phyloP scores from a whole-genome alignment of 2,888 invertebrate genomes.

The Ptychoptera contaminata region DNA sequence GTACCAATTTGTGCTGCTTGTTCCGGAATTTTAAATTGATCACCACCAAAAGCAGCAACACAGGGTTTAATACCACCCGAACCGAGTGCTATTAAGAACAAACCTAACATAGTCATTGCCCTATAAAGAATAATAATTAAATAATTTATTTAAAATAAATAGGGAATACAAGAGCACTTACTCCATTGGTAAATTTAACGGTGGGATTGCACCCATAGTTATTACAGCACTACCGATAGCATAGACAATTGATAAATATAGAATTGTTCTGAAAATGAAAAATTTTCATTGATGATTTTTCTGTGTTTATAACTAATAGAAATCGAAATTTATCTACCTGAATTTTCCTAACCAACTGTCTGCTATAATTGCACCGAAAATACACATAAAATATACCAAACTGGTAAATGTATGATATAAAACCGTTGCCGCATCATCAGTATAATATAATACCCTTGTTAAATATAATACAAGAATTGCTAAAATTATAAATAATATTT shows the following conservation, averaged over 20 bases:
- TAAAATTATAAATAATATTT: conserved; percentile 23
- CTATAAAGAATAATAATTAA: neutral
- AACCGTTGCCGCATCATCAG: conserved; percentile 48
- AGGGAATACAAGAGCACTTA: conserved; percentile 12
- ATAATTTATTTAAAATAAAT: neutral
- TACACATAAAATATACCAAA: conserved; percentile 58
- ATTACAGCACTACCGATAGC: conserved; percentile 51
- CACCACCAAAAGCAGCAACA: conserved; percentile 67
- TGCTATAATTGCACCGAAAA: conserved; percentile 63
- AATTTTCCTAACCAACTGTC: conserved; percentile 70
- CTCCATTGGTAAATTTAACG: conserved; percentile 34
- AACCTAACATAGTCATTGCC: conserved; percentile 44
- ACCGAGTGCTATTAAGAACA: conserved; percentile 54
- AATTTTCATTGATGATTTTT: too few species aligned
- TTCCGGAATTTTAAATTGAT: conserved; percentile 51
- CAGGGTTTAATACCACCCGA: conserved; percentile 76
- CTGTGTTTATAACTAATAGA: too few species aligned
- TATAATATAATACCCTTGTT: conserved; percentile 43
- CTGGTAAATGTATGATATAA: conserved; percentile 59
- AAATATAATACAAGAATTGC: conserved; percentile 64
- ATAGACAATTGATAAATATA: conserved; percentile 58
- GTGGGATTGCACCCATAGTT: conserved; percentile 39
- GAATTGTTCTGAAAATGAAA: conserved; percentile 36
- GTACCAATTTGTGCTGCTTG: conserved; percentile 47
- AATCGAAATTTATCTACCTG: conserved; percentile 8